Evolutionary conservation across 1,140 invertebrate species (phyloP), one percentile per base, ranked within the genome.

Genomic region (Drosophila elegans): DNA sequence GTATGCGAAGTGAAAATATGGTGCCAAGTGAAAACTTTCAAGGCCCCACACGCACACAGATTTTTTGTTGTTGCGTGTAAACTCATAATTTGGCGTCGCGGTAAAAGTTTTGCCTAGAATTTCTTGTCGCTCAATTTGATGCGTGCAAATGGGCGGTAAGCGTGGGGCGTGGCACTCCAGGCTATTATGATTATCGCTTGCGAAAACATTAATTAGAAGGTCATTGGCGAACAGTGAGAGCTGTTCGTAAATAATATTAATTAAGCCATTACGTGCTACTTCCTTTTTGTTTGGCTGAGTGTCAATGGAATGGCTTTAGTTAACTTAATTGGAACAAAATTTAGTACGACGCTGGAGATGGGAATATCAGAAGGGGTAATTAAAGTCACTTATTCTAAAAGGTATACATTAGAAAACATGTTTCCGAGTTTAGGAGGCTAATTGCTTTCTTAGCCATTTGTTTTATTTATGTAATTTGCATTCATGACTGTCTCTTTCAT

Each of bases 71-170:
- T 81, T 86, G 83, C 78, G 82, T 81, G 82, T 71, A 78, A 81
- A 60, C 63, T 69, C 60, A 80, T 84, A 81, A 74, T 85, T 86
- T 74, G 41, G 69, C 63, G 64, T 60, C 63, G 74, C 72, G 72
- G 45, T 12, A 32, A 79, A 76, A 84, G 44, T 85, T 85, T 81
- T 64, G 68, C 71, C 46, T 55, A 49, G 34, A 62, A 69, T 71
- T 72, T 69, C 60, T 78, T 86, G 84, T 63, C 56, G 68, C 81
- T 78, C 74, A 81, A 81, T 86, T 85, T 77, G 62, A 80, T 86
- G 78, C 67, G 60, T 71, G 55, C 51, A 27, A 66, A 53, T 54
- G 56, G 38, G 59, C 39, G 78, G 34, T 7, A 42, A 60, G 39
- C 36, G 44, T 36, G 25, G 64, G 68, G 68, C 55, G 74, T 60